Conservation (phyloP, 2,888 invertebrate species). For the Noctua comes region DNA sequence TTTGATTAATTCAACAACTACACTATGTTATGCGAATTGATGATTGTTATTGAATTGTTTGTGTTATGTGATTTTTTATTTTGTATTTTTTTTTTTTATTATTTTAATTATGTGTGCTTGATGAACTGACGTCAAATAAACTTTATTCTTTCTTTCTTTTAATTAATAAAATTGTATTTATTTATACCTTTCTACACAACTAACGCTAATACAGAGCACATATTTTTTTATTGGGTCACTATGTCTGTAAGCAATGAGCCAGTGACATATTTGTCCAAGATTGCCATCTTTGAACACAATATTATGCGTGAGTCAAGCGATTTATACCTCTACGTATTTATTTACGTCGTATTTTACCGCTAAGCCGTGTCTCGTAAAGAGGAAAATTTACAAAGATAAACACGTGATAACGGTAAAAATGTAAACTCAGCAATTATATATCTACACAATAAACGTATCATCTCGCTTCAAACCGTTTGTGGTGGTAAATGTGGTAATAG, state of each 20-base stretch:
- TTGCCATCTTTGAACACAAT: conserved; percentile 42
- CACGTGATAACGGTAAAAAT: conserved; percentile 52
- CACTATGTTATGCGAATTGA: too few relatives aligned
- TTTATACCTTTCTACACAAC: background rate
- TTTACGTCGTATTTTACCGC: conserved; percentile 56
- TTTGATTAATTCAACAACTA: too few relatives aligned
- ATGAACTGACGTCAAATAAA: too few relatives aligned
- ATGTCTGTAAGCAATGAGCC: conserved; percentile 25
- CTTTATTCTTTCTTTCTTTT: too few relatives aligned
- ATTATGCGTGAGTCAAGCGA: conserved; percentile 46
- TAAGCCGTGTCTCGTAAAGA: conserved; percentile 47
- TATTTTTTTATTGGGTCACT: conserved; percentile 36
- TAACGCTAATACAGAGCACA: background rate
- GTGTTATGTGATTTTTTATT: too few relatives aligned
- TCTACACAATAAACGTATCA: conserved; percentile 2
- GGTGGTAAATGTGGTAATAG: background rate
- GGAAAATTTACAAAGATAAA: conserved; percentile 55
- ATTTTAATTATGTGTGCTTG: too few relatives aligned
- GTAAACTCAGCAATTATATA: conserved; percentile 34
- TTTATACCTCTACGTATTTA: conserved; percentile 35
- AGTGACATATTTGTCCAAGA: conserved; percentile 47
- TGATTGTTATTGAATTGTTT: too few relatives aligned
- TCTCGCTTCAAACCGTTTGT: conserved; percentile 4
- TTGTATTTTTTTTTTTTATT: too few relatives aligned
- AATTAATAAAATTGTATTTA: too few relatives aligned